phyloP scores from a whole-genome alignment of 1,140 invertebrate genomes.

The Lepidurus apus region DNA sequence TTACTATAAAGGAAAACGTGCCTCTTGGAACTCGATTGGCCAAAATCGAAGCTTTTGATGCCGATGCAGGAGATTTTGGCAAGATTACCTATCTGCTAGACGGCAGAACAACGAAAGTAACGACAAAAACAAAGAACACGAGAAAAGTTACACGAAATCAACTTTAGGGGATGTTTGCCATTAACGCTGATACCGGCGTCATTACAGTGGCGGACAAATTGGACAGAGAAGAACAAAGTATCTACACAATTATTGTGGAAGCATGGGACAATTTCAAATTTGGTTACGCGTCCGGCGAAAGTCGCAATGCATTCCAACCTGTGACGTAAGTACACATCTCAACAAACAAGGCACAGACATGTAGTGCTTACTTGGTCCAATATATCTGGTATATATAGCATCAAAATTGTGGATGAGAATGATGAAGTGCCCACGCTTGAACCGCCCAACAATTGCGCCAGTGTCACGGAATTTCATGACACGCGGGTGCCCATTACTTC shows the following conservation, averaged over 20 bases:
- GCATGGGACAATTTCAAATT: conserved; percentile 94
- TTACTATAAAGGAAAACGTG: conserved; percentile 70
- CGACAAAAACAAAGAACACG: conserved; percentile 25
- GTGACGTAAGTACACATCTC: conserved; percentile 59
- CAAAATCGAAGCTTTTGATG: conserved; percentile 69
- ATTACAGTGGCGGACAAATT: conserved; percentile 69
- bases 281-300: conserved; percentile 81
- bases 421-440: conserved; percentile 71
- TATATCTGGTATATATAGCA: conserved; percentile 48
- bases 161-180: conserved; percentile 67
- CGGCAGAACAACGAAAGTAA: conserved; percentile 69
- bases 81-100: conserved; percentile 85
- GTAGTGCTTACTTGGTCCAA: conserved; percentile 28
- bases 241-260: conserved; percentile 77
- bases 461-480: conserved; percentile 82
- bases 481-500: conserved; percentile 65
- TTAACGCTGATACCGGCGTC: conserved; percentile 77
- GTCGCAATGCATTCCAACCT: conserved; percentile 85
- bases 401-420: conserved; percentile 72
- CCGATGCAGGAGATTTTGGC: conserved; percentile 81
- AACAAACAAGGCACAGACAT: conserved; percentile 33
- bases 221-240: conserved; percentile 71
- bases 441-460: conserved; percentile 56
- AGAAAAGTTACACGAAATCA: conserved; percentile 17
- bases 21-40: conserved; percentile 65